Percentiles rank a stretch among this genome's conserved stretches.
These are phyloP conservation scores for Brachionus plicatilis DNA, from an alignment of 1,140 invertebrate species.

Conservation along the genomic window DNA sequence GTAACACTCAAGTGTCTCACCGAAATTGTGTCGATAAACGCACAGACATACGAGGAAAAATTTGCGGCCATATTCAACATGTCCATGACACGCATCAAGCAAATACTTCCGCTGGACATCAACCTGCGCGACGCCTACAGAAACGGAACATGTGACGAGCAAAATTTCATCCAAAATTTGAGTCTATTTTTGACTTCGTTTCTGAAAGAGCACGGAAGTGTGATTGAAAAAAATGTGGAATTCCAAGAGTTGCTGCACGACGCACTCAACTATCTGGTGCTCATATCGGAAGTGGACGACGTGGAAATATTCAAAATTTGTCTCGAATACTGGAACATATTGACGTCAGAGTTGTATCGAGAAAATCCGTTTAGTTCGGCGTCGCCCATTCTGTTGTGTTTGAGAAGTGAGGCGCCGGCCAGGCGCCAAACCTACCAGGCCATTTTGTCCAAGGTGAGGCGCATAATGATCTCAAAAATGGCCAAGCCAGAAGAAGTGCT, in stretches of 20 bases:
- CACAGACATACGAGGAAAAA: conserved; percentile 34
- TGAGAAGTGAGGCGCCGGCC: neutral
- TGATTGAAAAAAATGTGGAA: conserved; percentile 62
- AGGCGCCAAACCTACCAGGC: conserved; percentile 14
- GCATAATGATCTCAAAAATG: conserved; percentile 99
- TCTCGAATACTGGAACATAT: conserved; percentile 94
- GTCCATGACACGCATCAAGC: conserved; percentile 6
- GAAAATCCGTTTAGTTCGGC: conserved; percentile 44
- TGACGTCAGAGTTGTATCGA: conserved; percentile 71
- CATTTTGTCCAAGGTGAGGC: conserved; percentile 64
- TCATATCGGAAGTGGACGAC: conserved; percentile 97
- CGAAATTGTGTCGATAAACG: conserved; percentile 66
- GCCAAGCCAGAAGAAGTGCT: conserved; percentile 99
- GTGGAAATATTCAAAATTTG: conserved; percentile 99
- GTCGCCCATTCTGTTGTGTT: conserved; percentile 44
- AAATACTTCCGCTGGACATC: conserved; percentile 23
- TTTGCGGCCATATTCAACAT: conserved; percentile 15
- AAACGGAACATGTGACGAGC: conserved; percentile 85
- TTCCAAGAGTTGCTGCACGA: conserved; percentile 47
- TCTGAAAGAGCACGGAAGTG: conserved; percentile 83
- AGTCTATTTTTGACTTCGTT: conserved; percentile 94
- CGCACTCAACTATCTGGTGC: conserved; percentile 83
- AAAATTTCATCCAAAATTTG: conserved; percentile 97
- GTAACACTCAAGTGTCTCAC: conserved; percentile 95
- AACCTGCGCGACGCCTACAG: conserved; percentile 74